Evolutionary conservation across 2,888 invertebrate species (phyloP).

Genomic region (Ornithoptera priamus): DNA sequence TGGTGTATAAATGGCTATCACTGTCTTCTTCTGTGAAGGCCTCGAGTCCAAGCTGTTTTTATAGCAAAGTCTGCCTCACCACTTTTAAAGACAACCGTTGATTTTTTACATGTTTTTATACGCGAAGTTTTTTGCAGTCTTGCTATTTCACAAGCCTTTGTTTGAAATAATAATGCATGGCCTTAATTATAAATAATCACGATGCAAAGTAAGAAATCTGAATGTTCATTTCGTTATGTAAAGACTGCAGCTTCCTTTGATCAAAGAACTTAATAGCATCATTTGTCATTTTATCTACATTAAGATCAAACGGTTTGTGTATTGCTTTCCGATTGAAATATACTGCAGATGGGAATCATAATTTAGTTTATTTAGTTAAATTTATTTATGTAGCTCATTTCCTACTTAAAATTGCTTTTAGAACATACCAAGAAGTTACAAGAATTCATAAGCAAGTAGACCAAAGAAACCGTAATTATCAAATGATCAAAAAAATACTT

Average conservation of each 20-base stretch:
- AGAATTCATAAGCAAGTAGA: background rate
- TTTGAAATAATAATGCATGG: slow-evolving; percentile 4
- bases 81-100: background rate
- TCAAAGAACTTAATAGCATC: slow-evolving; percentile 27
- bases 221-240: slow-evolving; percentile 15
- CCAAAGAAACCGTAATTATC: background rate
- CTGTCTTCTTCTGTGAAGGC: background rate
- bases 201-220: slow-evolving; percentile 17
- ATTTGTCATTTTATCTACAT: slow-evolving; percentile 25
- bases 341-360: background rate
- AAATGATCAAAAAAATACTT: background rate
- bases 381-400: background rate
- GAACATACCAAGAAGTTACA: background rate
- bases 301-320: slow-evolving; percentile 19
- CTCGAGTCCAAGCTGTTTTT: background rate
- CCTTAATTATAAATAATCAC: slow-evolving; percentile 26
- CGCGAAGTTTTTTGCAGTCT: background rate
- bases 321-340: slow-evolving; percentile 16
- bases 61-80: background rate
- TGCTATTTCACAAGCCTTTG: slow-evolving; percentile 18
- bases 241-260: slow-evolving; percentile 22
- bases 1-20: background rate
- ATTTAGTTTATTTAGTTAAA: background rate
- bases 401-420: background rate
- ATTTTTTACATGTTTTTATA: slow-evolving; percentile 5